Base-by-base conservation (phyloP, 2,888 invertebrate genomes). In the Drosophila quinaria region DNA sequence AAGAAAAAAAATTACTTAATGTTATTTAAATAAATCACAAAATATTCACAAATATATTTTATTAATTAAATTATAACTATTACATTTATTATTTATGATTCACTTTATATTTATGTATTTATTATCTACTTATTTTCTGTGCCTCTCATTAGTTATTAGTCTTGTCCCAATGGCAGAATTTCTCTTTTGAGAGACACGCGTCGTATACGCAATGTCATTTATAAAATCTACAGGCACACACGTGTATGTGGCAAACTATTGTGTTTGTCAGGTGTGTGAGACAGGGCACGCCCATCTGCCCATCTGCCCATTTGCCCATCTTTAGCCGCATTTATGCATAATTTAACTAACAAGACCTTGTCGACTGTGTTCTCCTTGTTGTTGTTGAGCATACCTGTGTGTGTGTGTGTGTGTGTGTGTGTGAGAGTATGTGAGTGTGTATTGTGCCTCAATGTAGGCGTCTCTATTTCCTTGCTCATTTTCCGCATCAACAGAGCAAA, bases 261-360 rank as follows among this genome's bases (percentile, higher is more conserved):
- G 54, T 68, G 50, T 52, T 37, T 37, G 41, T 31, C 61, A 55
- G 46, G 37, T 54, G 46, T 46, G n/a, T 42, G 46, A 13, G 33
- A 35, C 19, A 13, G 46, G 15, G 33, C 52, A 60, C 62, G 76
- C 63, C 63, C 62, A 54, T 56, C 41, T 39, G 67, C 69, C 19
- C 19, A 13, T 25, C 41, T 39, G 67, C 69, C 19, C 19, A 13
- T 25, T 6, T 55, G 44, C 44, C 44, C 55, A 44, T 44, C 55
- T 56, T 51, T 60, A 46, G 67, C 77, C 79, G 79, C 84, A 73
- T 85, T 71, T 80, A 87, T 87, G 85, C 85, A 87, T 85, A 85
- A 85, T 85, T 85, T 81, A 87, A 85, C 87, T 87, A 87, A 87
- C 77, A 85, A 82, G 88, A 71, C 81, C 86, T 81, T 81, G 82